Percentiles rank a stretch among this genome's conserved stretches.
Conservation (phyloP, 2,113 vertebrate genomes). For the Casuarius casuarius region DNA sequence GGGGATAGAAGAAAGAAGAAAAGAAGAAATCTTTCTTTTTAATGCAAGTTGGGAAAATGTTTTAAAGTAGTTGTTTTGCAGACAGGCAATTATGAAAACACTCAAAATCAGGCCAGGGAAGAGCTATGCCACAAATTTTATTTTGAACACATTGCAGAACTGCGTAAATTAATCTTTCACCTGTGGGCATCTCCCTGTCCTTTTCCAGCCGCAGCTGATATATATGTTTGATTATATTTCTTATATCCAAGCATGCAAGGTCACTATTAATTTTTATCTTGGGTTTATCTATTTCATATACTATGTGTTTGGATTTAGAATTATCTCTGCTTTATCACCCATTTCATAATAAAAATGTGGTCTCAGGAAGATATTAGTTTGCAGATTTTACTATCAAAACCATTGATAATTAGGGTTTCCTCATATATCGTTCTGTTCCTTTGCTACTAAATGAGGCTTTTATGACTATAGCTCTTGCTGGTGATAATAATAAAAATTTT, state of each 20-base stretch:
- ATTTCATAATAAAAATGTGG: slow-evolving; percentile 59
- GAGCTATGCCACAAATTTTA: slow-evolving; percentile 9
- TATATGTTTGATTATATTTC: slow-evolving; percentile 39
- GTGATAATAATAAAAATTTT: slow-evolving; percentile 42
- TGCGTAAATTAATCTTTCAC: slow-evolving; percentile 45
- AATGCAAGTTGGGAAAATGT: not conserved
- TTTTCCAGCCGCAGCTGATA: not conserved
- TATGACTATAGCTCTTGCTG: slow-evolving; percentile 50
- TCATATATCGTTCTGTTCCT: slow-evolving; percentile 38
- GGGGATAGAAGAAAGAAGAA: not conserved
- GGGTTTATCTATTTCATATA: slow-evolving; percentile 48
- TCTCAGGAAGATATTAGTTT: slow-evolving; percentile 55
- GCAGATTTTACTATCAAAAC: slow-evolving; percentile 53
- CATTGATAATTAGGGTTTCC: slow-evolving; percentile 65
- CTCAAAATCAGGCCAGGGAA: not conserved
- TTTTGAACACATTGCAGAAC: slow-evolving; percentile 44
- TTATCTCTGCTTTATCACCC: slow-evolving; percentile 65
- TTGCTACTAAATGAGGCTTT: slow-evolving; percentile 5
- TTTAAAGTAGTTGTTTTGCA: slow-evolving; percentile 3
- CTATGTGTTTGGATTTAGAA: slow-evolving; percentile 56
- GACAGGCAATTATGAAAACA: not conserved
- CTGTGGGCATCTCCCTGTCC: slow-evolving; percentile 9
- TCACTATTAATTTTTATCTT: slow-evolving; percentile 67
- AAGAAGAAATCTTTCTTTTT: not conserved
- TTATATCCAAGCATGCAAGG: slow-evolving; percentile 20